Conservation (phyloP, 2,113 vertebrate species). For the Spizaetus ornatus region DNA sequence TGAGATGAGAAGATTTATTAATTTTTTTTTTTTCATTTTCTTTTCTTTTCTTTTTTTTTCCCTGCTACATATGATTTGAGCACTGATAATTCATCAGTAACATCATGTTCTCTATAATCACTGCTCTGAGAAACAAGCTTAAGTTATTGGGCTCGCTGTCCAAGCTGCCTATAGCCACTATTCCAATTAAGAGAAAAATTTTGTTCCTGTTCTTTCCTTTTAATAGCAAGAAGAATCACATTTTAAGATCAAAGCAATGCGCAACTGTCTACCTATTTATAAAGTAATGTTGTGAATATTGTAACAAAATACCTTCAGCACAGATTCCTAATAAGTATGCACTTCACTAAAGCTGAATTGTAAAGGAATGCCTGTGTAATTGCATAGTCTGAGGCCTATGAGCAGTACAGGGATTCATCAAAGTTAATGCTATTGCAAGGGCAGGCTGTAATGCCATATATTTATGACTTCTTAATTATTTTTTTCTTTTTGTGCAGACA, state of each 20-base stretch:
- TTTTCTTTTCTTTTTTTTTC: neutral
- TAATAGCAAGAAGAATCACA: neutral
- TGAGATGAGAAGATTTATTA: neutral
- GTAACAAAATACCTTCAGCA: neutral
- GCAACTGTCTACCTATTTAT: neutral
- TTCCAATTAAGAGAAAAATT: neutral
- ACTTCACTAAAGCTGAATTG: neutral
- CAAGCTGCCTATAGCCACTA: neutral
- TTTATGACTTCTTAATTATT: neutral
- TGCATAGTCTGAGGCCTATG: neutral
- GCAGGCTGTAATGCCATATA: neutral
- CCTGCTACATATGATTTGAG: neutral
- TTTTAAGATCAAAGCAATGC: neutral
- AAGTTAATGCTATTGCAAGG: neutral
- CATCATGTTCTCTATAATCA: neutral
- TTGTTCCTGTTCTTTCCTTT: neutral
- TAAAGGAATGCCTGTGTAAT: conserved; percentile 18
- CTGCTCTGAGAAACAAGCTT: neutral
- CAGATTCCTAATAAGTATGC: neutral
- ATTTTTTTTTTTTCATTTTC: neutral
- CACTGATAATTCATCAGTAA: neutral
- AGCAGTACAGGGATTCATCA: neutral
- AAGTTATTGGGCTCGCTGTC: neutral
- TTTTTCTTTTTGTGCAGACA: neutral
- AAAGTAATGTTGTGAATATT: neutral